A percentile compares a stretch with the other conserved stretches of the same genome.
Conservation (phyloP, 2,797 vertebrate genomes). For the Neopelma chrysocephalum region DNA sequence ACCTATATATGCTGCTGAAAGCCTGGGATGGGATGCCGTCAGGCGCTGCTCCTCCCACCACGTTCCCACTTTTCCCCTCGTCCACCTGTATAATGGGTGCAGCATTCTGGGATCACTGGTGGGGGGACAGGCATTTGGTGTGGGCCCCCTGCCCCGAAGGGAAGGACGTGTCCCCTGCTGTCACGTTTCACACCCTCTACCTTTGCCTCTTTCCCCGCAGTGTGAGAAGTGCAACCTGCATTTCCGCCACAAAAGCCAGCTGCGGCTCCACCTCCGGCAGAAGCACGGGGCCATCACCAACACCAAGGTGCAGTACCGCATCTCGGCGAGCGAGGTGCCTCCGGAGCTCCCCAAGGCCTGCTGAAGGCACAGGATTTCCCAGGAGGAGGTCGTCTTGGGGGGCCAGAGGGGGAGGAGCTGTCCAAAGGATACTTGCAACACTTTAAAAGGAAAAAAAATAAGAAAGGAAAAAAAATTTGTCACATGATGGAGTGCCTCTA, state of each 20-base stretch:
- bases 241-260: constrained; percentile 99
- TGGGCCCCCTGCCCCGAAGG: background rate
- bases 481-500: constrained; percentile 81
- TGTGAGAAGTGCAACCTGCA: constrained; percentile 99
- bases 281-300: constrained; percentile 99
- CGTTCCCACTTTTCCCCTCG: rapidly evolving
- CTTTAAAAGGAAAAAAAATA: constrained; percentile 26
- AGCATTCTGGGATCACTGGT: background rate
- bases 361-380: constrained; percentile 74
- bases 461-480: background rate
- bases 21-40: background rate
- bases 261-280: constrained; percentile 95
- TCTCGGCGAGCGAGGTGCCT: constrained; percentile 84
- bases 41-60: background rate
- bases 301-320: constrained; percentile 97
- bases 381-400: background rate
- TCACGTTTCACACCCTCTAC: background rate
- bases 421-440: constrained; percentile 76
- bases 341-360: constrained; percentile 91
- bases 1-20: background rate
- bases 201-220: constrained; percentile 68
- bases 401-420: constrained; percentile 38
- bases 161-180: rapidly evolving
- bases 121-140: rapidly evolving
- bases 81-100: background rate